phyloP scores from a whole-genome alignment of 2,113 vertebrate species.

The Alligator sinensis region DNA sequence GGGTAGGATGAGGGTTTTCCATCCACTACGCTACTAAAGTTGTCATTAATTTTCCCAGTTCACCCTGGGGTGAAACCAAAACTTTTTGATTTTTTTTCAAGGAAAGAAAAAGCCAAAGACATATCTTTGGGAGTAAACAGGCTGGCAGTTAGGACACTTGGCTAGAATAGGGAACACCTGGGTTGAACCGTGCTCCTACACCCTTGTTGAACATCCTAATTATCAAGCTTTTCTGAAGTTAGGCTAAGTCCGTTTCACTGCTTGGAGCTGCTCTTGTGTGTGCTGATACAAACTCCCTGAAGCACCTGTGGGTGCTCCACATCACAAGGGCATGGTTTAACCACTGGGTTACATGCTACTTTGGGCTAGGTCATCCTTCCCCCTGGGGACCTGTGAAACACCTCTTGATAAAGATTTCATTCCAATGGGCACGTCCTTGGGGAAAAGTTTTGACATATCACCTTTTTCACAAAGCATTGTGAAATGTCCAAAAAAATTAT shows the following conservation, averaged over 20 bases:
- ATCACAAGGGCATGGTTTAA: accelerated
- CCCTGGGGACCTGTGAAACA: accelerated
- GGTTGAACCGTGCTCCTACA: neutral
- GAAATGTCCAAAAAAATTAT: neutral
- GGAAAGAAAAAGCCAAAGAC: neutral
- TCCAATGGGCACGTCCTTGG: accelerated
- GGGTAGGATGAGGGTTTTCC: conserved; percentile 6
- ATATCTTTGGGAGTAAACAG: too few relatives aligned
- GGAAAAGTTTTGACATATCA: neutral
- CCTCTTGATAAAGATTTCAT: neutral
- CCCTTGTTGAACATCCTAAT: neutral
- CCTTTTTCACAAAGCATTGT: neutral
- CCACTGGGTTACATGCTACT: neutral
- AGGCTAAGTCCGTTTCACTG: accelerated
- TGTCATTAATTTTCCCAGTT: neutral
- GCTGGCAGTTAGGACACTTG: too few relatives aligned
- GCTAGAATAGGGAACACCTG: neutral
- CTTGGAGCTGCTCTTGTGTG: neutral
- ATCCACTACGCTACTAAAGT: neutral
- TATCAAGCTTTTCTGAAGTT: neutral
- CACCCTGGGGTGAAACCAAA: neutral
- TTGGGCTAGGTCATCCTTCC: accelerated
- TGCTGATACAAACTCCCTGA: neutral
- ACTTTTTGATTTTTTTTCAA: neutral
- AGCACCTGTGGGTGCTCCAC: accelerated